A percentile compares a stretch with the other conserved stretches of the same genome.
phyloP scores from a whole-genome alignment of 2,797 vertebrate genomes.

The Pangasius krempfi region DNA sequence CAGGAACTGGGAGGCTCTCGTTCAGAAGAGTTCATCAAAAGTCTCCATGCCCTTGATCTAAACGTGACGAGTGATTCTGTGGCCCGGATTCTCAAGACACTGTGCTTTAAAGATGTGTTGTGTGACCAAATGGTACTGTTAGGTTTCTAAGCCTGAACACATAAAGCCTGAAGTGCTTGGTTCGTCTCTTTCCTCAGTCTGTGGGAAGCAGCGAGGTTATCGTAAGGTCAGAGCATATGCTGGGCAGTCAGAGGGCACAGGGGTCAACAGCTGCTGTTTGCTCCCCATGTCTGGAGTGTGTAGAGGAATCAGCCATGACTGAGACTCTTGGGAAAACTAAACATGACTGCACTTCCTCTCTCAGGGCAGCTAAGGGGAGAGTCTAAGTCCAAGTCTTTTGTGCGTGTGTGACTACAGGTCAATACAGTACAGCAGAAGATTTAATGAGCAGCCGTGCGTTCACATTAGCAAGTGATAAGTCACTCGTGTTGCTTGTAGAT shows the following conservation, averaged over 20 bases:
- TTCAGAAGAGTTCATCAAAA: not conserved
- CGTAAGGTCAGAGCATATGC: constrained; percentile 22
- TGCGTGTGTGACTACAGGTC: not conserved
- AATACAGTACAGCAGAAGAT: not conserved
- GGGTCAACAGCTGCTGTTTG: constrained; percentile 34
- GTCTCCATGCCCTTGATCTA: not conserved
- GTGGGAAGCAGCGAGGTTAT: constrained; percentile 49
- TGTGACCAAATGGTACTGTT: constrained; percentile 1
- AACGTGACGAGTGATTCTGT: not conserved
- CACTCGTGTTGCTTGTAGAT: not conserved
- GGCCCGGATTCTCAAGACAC: no score
- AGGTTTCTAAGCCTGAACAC: not conserved
- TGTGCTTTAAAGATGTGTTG: not conserved
- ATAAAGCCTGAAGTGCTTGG: not conserved
- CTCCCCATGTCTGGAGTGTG: not conserved
- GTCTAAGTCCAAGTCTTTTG: not conserved
- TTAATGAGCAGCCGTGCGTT: not conserved
- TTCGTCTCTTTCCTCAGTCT: constrained; percentile 32
- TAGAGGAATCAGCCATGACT: not conserved
- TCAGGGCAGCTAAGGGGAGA: not conserved
- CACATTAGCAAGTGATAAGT: not conserved
- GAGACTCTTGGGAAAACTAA: constrained; percentile 25
- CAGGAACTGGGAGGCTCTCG: not conserved
- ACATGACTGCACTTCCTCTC: constrained; percentile 24
- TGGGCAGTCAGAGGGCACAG: constrained; percentile 5